These are phyloP conservation scores for Danionella cerebrum DNA, from an alignment of 2,113 vertebrate species.

Conservation along the genomic window DNA sequence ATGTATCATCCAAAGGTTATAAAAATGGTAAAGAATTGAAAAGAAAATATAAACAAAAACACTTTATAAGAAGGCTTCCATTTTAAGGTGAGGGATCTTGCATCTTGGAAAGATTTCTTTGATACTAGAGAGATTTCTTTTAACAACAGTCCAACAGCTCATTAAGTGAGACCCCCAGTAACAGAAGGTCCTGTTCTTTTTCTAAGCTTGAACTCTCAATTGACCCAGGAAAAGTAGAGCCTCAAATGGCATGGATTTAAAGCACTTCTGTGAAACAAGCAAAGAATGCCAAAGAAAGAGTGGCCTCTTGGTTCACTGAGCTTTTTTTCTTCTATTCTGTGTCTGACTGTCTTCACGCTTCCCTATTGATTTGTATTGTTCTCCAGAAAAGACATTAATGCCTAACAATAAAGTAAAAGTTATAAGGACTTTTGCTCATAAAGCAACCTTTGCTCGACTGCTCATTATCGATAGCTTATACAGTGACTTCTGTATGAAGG, in stretches of 20 bases:
- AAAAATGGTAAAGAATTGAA: no score
- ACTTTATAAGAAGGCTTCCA: no score
- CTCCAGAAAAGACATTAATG: slow-evolving; percentile 16
- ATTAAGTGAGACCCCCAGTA: slow-evolving; percentile 3
- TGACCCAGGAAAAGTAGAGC: not conserved
- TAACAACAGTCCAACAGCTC: not conserved
- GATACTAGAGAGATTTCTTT: no score
- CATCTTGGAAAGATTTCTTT: not conserved
- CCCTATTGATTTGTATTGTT: slow-evolving; percentile 29
- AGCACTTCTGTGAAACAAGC: not conserved
- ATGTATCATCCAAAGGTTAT: no score
- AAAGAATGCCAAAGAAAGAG: slow-evolving; percentile 12
- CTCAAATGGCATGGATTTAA: slow-evolving; percentile 6
- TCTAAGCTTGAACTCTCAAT: slow-evolving; percentile 5
- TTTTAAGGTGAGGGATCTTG: no score
- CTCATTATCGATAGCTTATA: no score
- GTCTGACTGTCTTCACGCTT: slow-evolving; percentile 3
- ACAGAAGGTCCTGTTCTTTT: not conserved
- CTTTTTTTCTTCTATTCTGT: slow-evolving; percentile 1
- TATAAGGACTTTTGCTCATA: not conserved
- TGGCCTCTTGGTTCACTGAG: not conserved
- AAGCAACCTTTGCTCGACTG: not conserved
- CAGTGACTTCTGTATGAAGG: no score
- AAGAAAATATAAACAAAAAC: no score
- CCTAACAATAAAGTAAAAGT: not conserved